Evolutionary conservation across 2,888 invertebrate species (phyloP).

Genomic region (Drosophila planitibia): DNA sequence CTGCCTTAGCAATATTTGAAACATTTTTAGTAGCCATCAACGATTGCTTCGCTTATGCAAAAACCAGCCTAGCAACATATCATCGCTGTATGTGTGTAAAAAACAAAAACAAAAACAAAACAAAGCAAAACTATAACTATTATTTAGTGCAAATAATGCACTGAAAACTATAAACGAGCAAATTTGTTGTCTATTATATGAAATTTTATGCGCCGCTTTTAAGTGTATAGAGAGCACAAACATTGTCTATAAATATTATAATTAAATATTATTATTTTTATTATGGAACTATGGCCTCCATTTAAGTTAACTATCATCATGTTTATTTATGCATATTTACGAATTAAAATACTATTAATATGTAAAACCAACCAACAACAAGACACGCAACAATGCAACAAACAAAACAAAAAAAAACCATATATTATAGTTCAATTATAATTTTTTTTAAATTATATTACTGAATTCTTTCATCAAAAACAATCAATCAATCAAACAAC

Average conservation of each 20-base stretch:
- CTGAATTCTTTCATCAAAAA: slow-evolving; percentile 26
- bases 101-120: slow-evolving; percentile 26
- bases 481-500: slow-evolving; percentile 43
- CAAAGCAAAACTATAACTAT: slow-evolving; percentile 34
- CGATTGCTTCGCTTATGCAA: slow-evolving; percentile 56
- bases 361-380: slow-evolving; percentile 56
- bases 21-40: slow-evolving; percentile 27
- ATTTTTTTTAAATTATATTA: slow-evolving; percentile 14
- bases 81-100: slow-evolving; percentile 50
- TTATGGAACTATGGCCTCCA: slow-evolving; percentile 23
- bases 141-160: slow-evolving; percentile 64
- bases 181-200: slow-evolving; percentile 75
- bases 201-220: slow-evolving; percentile 67
- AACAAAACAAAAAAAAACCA: slow-evolving; percentile 22
- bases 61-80: slow-evolving; percentile 66
- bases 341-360: slow-evolving; percentile 50
- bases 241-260: slow-evolving; percentile 48
- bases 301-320: slow-evolving; percentile 51
- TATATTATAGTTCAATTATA: slow-evolving; percentile 69
- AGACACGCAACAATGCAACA: slow-evolving; percentile 75
- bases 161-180: slow-evolving; percentile 35
- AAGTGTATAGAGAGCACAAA: slow-evolving; percentile 52
- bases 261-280: slow-evolving; percentile 17
- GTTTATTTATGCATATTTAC: slow-evolving; percentile 45
- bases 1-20: slow-evolving; percentile 68